phyloP scores from a whole-genome alignment of 2,797 vertebrate genomes.

The Okamejei kenojei region DNA sequence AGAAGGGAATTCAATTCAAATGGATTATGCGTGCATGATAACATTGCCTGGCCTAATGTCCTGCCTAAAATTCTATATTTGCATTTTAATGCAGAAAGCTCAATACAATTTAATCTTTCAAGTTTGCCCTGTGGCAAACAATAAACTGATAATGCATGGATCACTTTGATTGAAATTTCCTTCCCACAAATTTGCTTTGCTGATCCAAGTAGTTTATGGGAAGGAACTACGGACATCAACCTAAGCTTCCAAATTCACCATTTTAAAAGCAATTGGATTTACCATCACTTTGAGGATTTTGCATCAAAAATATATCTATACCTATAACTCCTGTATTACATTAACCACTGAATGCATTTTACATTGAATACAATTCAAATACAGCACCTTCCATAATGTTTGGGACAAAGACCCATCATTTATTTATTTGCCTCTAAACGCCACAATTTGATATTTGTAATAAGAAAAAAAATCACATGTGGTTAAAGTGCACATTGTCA shows the following conservation, averaged over 20 bases:
- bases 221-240: background rate
- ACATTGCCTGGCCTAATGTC: background rate
- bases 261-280: background rate
- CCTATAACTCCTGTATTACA: background rate
- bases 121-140: background rate
- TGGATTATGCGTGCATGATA: background rate
- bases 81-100: background rate
- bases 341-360: background rate
- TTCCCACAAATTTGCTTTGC: background rate
- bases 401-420: no score
- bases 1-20: background rate
- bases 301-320: background rate
- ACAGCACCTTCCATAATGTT: no score
- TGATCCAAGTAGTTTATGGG: background rate
- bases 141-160: background rate
- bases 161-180: slow-evolving; percentile 6
- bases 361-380: background rate
- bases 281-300: background rate
- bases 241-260: background rate
- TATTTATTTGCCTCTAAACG: no score
- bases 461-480: no score
- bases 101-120: background rate
- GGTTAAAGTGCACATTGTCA: no score
- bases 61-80: background rate
- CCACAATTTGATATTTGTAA: no score